Conservation (phyloP, 2,797 vertebrate genomes). For the Schizothorax lantsangensis region DNA sequence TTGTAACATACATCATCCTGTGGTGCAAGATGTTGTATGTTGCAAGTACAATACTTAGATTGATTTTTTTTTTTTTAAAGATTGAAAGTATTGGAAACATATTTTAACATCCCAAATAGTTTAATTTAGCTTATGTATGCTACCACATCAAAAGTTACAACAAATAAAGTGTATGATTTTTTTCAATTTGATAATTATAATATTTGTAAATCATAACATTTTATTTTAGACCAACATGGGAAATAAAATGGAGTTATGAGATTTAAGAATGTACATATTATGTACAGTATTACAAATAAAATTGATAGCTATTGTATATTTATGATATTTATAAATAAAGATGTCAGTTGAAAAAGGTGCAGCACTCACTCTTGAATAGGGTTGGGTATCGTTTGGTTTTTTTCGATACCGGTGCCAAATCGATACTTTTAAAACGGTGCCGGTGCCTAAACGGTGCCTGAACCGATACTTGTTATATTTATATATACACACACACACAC, state of each 20-base stretch:
- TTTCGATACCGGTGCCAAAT: too few species aligned
- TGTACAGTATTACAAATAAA: neutral
- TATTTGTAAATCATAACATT: neutral
- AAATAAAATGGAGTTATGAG: neutral
- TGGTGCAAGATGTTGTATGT: neutral
- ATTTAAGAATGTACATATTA: neutral
- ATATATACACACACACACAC: too few species aligned
- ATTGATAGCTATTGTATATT: too few species aligned
- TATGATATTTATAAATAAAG: too few species aligned
- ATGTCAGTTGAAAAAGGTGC: too few species aligned
- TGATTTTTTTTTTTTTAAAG: too few species aligned
- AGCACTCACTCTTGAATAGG: too few species aligned
- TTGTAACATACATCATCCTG: neutral
- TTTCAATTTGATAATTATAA: neutral
- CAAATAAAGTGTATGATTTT: neutral
- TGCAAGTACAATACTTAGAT: too few species aligned
- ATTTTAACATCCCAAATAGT: neutral
- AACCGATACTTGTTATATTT: too few species aligned
- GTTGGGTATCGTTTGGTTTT: too few species aligned
- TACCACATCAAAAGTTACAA: neutral
- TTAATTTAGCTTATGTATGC: neutral
- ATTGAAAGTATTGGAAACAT: neutral
- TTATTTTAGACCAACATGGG: neutral
- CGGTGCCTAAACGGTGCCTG: too few species aligned
- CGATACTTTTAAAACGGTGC: too few species aligned